Evolutionary conservation across 2,797 vertebrate genomes (phyloP).

Genomic region (Sebastiscus tertius): DNA sequence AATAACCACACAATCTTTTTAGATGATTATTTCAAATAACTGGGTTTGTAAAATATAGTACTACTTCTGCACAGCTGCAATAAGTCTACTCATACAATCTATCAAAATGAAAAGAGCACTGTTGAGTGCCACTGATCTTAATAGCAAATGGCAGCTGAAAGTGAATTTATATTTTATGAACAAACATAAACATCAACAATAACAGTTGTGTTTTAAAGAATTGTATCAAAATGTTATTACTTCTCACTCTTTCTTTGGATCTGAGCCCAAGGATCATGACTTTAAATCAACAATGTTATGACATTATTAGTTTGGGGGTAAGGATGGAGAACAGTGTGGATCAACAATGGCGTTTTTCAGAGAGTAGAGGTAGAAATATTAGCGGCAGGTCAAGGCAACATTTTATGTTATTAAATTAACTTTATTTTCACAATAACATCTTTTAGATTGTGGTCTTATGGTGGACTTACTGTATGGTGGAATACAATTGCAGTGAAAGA

Average conservation of each 20-base stretch:
- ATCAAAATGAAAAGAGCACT: background rate
- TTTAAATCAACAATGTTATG: background rate
- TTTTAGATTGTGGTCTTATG: background rate
- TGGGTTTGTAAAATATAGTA: background rate
- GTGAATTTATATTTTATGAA: background rate
- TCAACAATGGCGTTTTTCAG: background rate
- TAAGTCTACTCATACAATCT: background rate
- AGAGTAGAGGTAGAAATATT: background rate
- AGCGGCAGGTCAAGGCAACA: background rate
- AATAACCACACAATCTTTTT: background rate
- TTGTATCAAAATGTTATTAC: background rate
- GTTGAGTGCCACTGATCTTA: background rate
- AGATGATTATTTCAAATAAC: background rate
- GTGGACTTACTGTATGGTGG: background rate
- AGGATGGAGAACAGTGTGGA: background rate
- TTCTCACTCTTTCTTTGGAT: background rate
- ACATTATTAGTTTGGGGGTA: background rate
- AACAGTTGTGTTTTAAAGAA: background rate
- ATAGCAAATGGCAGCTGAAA: background rate
- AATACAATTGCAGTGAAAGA: background rate
- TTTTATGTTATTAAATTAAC: background rate
- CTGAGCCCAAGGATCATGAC: background rate
- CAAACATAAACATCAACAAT: background rate
- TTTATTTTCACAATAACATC: background rate
- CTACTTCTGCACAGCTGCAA: background rate